Evolutionary conservation across 1,140 invertebrate species (phyloP), one percentile per base, ranked within the genome.

Genomic region (Ceratitis capitata): DNA sequence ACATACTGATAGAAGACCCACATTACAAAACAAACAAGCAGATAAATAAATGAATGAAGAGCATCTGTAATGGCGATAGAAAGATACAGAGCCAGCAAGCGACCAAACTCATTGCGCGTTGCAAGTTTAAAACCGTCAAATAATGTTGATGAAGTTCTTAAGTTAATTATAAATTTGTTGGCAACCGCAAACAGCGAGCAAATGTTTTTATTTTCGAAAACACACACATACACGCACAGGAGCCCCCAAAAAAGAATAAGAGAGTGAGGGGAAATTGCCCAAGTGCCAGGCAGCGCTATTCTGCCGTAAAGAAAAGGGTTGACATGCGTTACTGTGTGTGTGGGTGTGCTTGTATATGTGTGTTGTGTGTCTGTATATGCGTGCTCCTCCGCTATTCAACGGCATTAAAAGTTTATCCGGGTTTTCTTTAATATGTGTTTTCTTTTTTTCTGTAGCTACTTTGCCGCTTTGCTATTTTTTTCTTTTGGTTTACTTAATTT

Each of bases 81-180:
- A 45, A 42, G 39, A 42, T n/a, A n/a, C n/a, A n/a, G n/a, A n/a
- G n/a, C n/a, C n/a, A n/a, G n/a, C n/a, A n/a, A 35, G 16, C 29
- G 16, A 10, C 29, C 35, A 7, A 69, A 69, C 35, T 69, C 32
- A n/a, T 39, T 45, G 69, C 12, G 69, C 26, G 53, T 16, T 61
- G 35, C 53, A 42, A 61, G 29, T 74, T 47, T 32, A 16, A 51
- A 85, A 74, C 64, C 35, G 5, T 85, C 64, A 42, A 85, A 85
- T 49, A 61, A 84, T 64, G 61, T 85, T 85, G 84, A 74, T 85
- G 84, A 74, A 85, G 84, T 85, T 85, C 84, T 85, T 74, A 85
- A 85, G 61, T 85, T 85, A 85, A 85, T 85, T 85, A 85, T 85
- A 85, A 85, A 85, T 85, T 85, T 56, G 64, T 69, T 85, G 58